Evolutionary conservation across 2,113 vertebrate genomes (phyloP), one percentile per base, ranked within the genome.

Genomic region (Ploceus nigricollis): DNA sequence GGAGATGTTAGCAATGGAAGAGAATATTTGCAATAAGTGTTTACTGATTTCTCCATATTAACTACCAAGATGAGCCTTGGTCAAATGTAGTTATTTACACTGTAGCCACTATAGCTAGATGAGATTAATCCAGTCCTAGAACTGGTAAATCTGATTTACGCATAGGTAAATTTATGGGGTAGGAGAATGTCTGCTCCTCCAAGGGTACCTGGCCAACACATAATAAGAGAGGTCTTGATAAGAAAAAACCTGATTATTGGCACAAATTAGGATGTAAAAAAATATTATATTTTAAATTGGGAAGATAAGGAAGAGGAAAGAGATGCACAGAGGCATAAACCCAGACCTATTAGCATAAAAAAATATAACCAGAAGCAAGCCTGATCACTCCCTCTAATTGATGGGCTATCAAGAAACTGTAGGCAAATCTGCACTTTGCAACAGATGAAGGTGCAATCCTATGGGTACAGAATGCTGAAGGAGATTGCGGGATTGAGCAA

Each of bases 41-140:
- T 37, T 81, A 50, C 18, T 45, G 25, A 37, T 84, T 84, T 78
- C 16, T 64, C 30, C 15, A 21, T 12, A 18, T 64, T 33, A 40
- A n/a, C 13, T 50, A 33, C 7, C 17, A 50, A 85, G 37, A 23
- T 0, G 0, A 50, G 7, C 18, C 15, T 42, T 70, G 13, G 15
- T 85, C 30, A 33, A 48, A 35, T 16, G 15, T 21, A n/a, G 15
- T 60, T 90, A 44, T 56, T 81, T 64, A 48, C 9, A 22, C 9
- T n/a, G 17, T 30, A 31, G 15, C 40, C 48, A 45, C 50, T 50
- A 25, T 27, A 60, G 13, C 5, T 45, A 64, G 33, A 40, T 68
- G 11, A 77, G 15, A 42, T 64, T n/a, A 60, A 88, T 64, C 15
- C 22, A 58, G 3, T 58, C 44, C 19, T 70, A 60, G 45, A 64